Evolutionary conservation across 2,888 invertebrate genomes (phyloP).

Genomic region (Clistopyga incitator): DNA sequence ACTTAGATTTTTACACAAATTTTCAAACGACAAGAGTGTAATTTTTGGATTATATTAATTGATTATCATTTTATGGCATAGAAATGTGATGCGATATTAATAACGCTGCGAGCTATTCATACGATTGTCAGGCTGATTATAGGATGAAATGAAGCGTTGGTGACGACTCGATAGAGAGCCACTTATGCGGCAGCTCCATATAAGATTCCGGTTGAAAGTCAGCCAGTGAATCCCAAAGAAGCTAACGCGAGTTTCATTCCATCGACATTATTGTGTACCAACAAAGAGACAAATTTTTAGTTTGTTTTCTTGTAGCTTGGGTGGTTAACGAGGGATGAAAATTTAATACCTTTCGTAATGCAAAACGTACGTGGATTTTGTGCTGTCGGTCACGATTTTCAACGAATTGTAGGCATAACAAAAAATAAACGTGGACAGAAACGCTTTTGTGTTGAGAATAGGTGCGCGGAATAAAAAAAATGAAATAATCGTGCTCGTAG

Average conservation of each 20-base stretch:
- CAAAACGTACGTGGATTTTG: background rate
- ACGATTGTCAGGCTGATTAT: conserved; percentile 19
- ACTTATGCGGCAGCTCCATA: conserved; percentile 54
- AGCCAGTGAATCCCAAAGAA: conserved; percentile 53
- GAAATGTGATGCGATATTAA: conserved; percentile 25
- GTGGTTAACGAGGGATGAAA: conserved; percentile 31
- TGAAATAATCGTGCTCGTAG: background rate
- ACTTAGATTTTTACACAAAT: no score
- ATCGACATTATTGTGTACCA: background rate
- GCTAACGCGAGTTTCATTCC: background rate
- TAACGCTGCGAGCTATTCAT: conserved; percentile 5
- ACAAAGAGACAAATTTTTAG: conserved; percentile 2
- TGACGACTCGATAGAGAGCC: conserved; percentile 34
- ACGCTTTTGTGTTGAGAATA: background rate
- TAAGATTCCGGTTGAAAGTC: conserved; percentile 49
- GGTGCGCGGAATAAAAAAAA: background rate
- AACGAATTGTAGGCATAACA: background rate
- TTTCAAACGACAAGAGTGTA: background rate
- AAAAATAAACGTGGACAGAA: conserved; percentile 4
- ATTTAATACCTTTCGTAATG: background rate
- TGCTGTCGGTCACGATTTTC: background rate
- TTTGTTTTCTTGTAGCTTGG: background rate
- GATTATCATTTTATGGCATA: background rate
- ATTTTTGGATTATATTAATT: background rate
- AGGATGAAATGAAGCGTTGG: conserved; percentile 30